phyloP scores from a whole-genome alignment of 2,888 invertebrate species.

The Artemia sinica region DNA sequence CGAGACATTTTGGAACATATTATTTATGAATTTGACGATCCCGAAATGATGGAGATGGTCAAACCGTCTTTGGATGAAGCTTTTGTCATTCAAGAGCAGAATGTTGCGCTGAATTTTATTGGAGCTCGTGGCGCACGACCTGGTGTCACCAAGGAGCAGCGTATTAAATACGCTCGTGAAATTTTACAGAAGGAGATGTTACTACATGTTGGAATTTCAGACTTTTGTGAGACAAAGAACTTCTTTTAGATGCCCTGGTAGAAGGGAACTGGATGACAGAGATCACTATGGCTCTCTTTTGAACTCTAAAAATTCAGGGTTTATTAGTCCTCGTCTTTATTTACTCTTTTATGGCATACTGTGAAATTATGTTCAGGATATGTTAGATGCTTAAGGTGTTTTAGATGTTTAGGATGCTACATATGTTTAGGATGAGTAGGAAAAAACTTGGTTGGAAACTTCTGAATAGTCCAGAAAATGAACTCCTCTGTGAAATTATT shows the following conservation, averaged over 20 bases:
- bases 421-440: no score
- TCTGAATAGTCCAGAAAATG: no score
- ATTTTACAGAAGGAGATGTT: constrained; percentile 99
- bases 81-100: constrained; percentile 97
- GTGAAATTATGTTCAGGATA: no score
- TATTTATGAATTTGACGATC: constrained; percentile 99
- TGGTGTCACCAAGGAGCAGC: constrained; percentile 94
- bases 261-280: constrained; percentile 94
- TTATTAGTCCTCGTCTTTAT: no score
- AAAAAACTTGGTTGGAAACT: no score
- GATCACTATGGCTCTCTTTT: constrained; percentile 83
- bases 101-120: constrained; percentile 94
- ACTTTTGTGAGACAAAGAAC: constrained; percentile 96
- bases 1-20: constrained; percentile 98
- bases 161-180: constrained; percentile 97
- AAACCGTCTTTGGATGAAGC: constrained; percentile 98
- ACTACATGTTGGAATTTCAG: constrained; percentile 96
- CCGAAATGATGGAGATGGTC: constrained; percentile 99
- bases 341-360: no score
- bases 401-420: no score
- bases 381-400: no score
- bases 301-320: no score
- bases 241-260: constrained; percentile 74
- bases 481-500: no score
- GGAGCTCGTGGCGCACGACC: constrained; percentile 92